Percentiles rank a stretch among this genome's conserved stretches.
These are phyloP conservation scores for Nasonia oneida DNA, from an alignment of 2,888 invertebrate genomes.

Conservation along the genomic window DNA sequence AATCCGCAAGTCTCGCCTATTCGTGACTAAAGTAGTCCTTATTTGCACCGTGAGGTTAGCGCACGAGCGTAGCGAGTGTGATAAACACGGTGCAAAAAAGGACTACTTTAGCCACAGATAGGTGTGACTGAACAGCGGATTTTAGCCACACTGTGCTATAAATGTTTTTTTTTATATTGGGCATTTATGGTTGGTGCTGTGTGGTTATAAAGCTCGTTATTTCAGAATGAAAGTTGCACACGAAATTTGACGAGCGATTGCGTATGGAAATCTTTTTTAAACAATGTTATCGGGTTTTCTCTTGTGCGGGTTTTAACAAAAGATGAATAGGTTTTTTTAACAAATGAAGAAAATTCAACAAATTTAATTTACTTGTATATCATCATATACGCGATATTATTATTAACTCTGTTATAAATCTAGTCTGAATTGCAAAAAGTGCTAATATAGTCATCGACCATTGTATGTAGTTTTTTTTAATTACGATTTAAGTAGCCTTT, in stretches of 20 bases:
- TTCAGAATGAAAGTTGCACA: neutral
- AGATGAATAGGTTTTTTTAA: conserved; percentile 7
- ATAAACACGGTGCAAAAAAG: no score
- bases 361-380: conserved; percentile 4
- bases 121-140: no score
- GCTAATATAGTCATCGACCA: conserved; percentile 48
- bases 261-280: neutral
- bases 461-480: conserved; percentile 32
- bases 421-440: conserved; percentile 50
- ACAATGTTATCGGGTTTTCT: conserved; percentile 1
- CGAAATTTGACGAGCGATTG: conserved; percentile 15
- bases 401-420: conserved; percentile 48
- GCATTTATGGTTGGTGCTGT: conserved; percentile 50
- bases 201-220: conserved; percentile 29
- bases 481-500: conserved; percentile 1
- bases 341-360: neutral
- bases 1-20: no score
- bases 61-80: no score
- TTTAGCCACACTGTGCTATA: no score
- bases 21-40: no score
- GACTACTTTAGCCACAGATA: no score
- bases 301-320: neutral
- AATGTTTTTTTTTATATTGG: conserved; percentile 36
- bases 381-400: neutral
- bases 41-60: no score